These are phyloP conservation scores for Linnaemya vulpina DNA, from an alignment of 2,888 invertebrate genomes.

Conservation along the genomic window DNA sequence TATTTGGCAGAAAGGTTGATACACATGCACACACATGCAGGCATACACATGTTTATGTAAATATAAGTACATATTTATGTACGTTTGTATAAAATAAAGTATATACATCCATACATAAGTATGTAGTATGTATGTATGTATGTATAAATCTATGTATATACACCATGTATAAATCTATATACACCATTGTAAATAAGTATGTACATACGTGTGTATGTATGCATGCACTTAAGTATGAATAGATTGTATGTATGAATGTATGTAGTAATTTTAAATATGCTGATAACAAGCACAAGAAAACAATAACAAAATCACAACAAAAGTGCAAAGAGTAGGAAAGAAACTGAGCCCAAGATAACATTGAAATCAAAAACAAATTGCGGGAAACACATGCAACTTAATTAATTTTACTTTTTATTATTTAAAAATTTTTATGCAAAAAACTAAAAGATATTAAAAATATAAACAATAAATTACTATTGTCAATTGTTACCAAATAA, in stretches of 20 bases:
- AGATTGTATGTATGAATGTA: neutral
- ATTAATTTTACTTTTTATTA: neutral
- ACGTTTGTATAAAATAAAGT: neutral
- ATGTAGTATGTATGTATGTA: neutral
- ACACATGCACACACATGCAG: neutral
- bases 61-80: neutral
- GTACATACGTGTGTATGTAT: neutral
- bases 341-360: neutral
- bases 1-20: too few relatives aligned
- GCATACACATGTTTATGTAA: neutral
- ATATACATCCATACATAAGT: neutral
- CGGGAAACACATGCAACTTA: neutral
- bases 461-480: neutral
- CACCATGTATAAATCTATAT: too few relatives aligned
- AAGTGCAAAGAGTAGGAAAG: slow-evolving; percentile 14
- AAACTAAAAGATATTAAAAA: slow-evolving; percentile 5
- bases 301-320: slow-evolving; percentile 1
- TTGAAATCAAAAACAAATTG: neutral
- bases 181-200: too few relatives aligned
- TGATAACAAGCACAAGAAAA: neutral
- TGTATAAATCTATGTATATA: too few relatives aligned
- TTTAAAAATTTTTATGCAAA: neutral
- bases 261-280: neutral
- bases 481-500: slow-evolving; percentile 36
- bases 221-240: neutral